Evolutionary conservation across 2,113 vertebrate genomes (phyloP).

Genomic region (Hipposideros armiger): DNA sequence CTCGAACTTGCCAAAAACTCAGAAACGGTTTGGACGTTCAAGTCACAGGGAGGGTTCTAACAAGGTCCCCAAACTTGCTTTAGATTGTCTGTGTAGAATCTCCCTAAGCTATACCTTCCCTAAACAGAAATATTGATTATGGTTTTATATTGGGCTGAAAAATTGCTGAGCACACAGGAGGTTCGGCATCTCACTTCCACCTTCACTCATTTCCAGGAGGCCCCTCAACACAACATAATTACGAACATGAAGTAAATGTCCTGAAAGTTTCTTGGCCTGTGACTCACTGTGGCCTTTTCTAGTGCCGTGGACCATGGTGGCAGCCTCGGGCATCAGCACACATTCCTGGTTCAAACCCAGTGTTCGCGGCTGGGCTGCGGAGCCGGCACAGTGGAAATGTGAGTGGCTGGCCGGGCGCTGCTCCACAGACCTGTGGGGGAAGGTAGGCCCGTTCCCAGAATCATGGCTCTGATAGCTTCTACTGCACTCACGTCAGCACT

Average conservation of each 20-base stretch:
- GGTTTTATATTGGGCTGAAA: not conserved
- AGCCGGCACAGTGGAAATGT: not conserved
- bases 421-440: not conserved
- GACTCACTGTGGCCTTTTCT: not conserved
- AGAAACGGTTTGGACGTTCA: not conserved
- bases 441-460: not conserved
- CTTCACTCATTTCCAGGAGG: not conserved
- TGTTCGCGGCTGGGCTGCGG: fast-evolving
- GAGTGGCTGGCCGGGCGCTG: not conserved
- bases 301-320: not conserved
- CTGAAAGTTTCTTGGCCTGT: not conserved
- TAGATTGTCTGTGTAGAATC: not conserved
- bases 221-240: not conserved
- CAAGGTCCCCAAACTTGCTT: not conserved
- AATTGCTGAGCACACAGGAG: not conserved
- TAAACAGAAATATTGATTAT: not conserved
- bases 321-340: not conserved
- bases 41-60: not conserved
- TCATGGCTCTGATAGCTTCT: not conserved
- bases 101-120: not conserved
- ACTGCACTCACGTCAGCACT: not conserved
- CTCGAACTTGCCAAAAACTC: not conserved
- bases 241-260: not conserved
- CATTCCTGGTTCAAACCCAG: not conserved
- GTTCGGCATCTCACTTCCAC: not conserved